Evolutionary conservation across 2,113 vertebrate genomes (phyloP).

Genomic region (Coregonus clupeaformis): DNA sequence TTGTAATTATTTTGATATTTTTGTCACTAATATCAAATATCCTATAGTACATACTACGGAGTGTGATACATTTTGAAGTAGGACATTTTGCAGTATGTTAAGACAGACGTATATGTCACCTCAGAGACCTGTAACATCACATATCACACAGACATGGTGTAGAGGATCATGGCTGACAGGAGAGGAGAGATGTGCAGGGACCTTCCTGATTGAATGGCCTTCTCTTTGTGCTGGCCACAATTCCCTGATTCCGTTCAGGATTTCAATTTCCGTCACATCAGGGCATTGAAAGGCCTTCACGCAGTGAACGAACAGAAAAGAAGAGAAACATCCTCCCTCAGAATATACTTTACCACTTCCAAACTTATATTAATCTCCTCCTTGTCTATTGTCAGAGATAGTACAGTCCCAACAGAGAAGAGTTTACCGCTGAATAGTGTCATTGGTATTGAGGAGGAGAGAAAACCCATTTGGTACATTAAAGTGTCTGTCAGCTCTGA

Average conservation of each 20-base stretch:
- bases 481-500: constrained; percentile 39
- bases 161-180: background rate
- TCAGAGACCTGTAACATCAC: too few species aligned
- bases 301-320: constrained; percentile 35
- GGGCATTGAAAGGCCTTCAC: constrained; percentile 50
- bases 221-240: constrained; percentile 37
- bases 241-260: constrained; percentile 48
- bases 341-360: constrained; percentile 33
- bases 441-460: constrained; percentile 13
- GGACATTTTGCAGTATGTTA: background rate
- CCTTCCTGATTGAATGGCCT: constrained; percentile 33
- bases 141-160: background rate
- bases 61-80: too few species aligned
- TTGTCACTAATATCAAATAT: too few species aligned
- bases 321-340: constrained; percentile 16
- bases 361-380: constrained; percentile 49
- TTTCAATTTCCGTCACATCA: constrained; percentile 59
- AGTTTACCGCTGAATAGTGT: constrained; percentile 43
- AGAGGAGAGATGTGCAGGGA: background rate
- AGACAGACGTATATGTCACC: too few species aligned
- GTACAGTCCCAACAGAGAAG: constrained; percentile 33
- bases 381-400: constrained; percentile 44
- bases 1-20: too few species aligned
- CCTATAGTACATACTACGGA: too few species aligned
- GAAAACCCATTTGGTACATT: constrained; percentile 31